A percentile compares a stretch with the other conserved stretches of the same genome.
phyloP scores from a whole-genome alignment of 92 coral and sea anemone species.

The Umimayanthus kanabou region DNA sequence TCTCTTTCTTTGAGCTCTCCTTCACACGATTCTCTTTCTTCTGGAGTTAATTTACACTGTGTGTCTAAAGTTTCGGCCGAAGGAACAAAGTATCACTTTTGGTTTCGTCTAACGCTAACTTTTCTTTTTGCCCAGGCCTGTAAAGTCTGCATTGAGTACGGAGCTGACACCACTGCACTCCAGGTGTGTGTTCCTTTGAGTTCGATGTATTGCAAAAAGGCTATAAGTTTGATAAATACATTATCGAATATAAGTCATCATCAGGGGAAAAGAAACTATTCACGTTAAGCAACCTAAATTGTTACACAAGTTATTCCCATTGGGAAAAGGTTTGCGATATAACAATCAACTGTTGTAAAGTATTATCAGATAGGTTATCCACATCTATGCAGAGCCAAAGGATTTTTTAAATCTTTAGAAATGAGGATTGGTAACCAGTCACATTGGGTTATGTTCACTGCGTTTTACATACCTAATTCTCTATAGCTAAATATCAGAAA shows the following conservation, averaged over 20 bases:
- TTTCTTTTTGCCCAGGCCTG: conserved; percentile 44
- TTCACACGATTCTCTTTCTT: no score
- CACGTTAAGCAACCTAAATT: no score
- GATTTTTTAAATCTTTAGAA: not conserved
- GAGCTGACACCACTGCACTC: conserved; percentile 69
- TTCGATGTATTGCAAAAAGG: no score
- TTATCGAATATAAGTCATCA: not conserved
- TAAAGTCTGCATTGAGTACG: conserved; percentile 70
- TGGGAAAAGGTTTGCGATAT: no score
- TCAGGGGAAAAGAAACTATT: not conserved
- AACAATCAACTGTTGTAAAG: not conserved
- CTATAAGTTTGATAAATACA: not conserved
- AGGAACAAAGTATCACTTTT: no score
- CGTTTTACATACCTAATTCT: not conserved
- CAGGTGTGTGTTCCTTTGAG: conserved; percentile 47
- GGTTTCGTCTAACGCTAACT: not conserved
- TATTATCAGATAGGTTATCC: not conserved
- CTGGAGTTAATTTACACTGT: no score
- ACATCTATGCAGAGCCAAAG: not conserved
- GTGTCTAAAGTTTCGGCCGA: no score
- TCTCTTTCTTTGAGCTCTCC: no score
- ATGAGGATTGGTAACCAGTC: not conserved
- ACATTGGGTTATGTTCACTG: not conserved
- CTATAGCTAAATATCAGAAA: not conserved
- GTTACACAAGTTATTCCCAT: no score